Conservation (phyloP, 2,113 vertebrate species). For the Bucco capensis region DNA sequence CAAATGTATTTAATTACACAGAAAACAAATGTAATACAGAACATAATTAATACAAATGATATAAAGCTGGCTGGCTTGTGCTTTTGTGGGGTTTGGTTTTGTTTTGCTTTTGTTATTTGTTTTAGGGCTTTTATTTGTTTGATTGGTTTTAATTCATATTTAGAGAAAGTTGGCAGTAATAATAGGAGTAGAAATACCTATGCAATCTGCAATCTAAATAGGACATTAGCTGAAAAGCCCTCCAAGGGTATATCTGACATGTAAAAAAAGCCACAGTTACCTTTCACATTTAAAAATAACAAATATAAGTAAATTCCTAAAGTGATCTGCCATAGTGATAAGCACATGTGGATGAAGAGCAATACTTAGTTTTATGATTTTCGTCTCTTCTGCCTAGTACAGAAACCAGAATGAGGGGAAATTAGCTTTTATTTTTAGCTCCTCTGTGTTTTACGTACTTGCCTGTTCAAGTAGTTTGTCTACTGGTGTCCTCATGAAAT, state of each 20-base stretch:
- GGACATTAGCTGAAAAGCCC: background rate
- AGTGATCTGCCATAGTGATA: background rate
- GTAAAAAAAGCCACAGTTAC: background rate
- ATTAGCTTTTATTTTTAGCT: background rate
- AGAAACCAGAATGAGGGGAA: background rate
- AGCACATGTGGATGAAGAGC: background rate
- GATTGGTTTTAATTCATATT: background rate
- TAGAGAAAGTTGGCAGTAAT: background rate
- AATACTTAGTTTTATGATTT: background rate
- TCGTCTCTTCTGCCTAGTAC: background rate
- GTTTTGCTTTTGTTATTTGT: background rate
- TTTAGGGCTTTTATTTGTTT: too few species aligned
- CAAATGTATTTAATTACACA: background rate
- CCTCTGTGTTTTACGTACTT: background rate
- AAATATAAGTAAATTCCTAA: background rate
- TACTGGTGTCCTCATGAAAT: background rate
- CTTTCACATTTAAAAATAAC: background rate
- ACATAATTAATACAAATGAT: background rate
- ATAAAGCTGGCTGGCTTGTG: background rate
- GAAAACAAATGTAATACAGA: background rate
- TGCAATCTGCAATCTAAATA: background rate
- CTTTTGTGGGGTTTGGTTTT: background rate
- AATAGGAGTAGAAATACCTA: background rate
- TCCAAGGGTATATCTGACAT: background rate
- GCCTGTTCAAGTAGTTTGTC: background rate